A percentile compares a stretch with the other conserved stretches of the same genome.
Evolutionary conservation across 2,113 vertebrate species (phyloP).

Genomic region (Centropus unirufus): DNA sequence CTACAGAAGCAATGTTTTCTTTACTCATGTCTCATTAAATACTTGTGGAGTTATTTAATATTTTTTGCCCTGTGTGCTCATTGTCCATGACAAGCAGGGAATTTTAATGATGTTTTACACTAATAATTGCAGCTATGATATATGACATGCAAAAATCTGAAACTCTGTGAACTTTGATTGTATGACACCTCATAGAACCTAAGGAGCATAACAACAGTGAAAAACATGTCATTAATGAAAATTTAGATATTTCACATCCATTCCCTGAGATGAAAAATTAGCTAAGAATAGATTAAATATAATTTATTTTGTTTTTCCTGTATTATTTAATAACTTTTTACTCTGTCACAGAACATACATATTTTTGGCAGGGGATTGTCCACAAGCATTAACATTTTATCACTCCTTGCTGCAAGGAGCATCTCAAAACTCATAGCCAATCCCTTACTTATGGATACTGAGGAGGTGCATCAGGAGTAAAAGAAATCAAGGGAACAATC

Average conservation of each 20-base stretch:
- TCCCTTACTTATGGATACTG: neutral
- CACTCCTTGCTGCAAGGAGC: rapidly evolving
- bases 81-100: neutral
- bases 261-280: neutral
- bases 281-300: neutral
- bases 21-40: neutral
- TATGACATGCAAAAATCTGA: neutral
- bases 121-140: constrained; percentile 11
- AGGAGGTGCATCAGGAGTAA: neutral
- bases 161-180: neutral
- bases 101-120: constrained; percentile 9
- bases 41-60: constrained; percentile 2
- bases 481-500: neutral
- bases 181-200: neutral
- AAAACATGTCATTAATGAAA: neutral
- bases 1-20: neutral
- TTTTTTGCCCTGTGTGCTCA: neutral
- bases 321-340: neutral
- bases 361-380: neutral
- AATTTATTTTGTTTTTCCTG: neutral
- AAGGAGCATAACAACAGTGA: neutral
- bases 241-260: neutral
- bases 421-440: neutral
- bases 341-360: neutral
- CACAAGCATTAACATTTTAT: neutral